phyloP scores from a whole-genome alignment of 37 sponge, comb jelly and placozoan genomes.

The Chondrosia reniformis region DNA sequence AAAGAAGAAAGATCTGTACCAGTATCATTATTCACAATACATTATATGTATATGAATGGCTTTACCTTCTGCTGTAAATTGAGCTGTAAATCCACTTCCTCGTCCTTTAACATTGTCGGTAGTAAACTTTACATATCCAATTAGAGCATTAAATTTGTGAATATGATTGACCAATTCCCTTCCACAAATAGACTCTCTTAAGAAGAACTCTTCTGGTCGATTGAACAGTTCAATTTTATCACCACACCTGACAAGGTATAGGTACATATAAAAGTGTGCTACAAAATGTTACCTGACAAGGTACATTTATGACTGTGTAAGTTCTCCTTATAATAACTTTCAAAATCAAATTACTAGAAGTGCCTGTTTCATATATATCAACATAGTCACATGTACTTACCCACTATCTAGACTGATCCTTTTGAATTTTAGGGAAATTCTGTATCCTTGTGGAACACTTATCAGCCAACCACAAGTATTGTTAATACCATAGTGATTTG shows the following conservation, averaged over 20 bases:
- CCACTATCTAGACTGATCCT: background rate
- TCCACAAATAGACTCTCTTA: too few relatives aligned
- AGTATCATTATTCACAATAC: background rate
- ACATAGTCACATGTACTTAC: background rate
- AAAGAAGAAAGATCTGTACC: background rate
- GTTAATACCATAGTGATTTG: background rate
- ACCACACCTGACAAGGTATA: too few relatives aligned
- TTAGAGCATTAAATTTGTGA: too few relatives aligned
- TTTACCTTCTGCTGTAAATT: background rate
- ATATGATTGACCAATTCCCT: too few relatives aligned
- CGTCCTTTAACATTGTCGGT: background rate
- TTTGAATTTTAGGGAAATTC: background rate
- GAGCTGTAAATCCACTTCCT: background rate
- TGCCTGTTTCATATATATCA: background rate
- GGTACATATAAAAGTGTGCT: too few relatives aligned
- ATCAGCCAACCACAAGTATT: conserved; percentile 20
- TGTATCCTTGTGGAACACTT: background rate
- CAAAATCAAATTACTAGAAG: background rate
- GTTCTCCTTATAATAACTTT: background rate
- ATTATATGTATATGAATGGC: background rate
- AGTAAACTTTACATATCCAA: background rate
- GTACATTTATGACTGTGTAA: background rate
- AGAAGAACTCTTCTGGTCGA: too few relatives aligned
- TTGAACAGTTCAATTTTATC: too few relatives aligned
- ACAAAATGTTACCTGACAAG: too few relatives aligned